phyloP scores from a whole-genome alignment of 2,797 vertebrate genomes.

The Denticeps clupeoides region DNA sequence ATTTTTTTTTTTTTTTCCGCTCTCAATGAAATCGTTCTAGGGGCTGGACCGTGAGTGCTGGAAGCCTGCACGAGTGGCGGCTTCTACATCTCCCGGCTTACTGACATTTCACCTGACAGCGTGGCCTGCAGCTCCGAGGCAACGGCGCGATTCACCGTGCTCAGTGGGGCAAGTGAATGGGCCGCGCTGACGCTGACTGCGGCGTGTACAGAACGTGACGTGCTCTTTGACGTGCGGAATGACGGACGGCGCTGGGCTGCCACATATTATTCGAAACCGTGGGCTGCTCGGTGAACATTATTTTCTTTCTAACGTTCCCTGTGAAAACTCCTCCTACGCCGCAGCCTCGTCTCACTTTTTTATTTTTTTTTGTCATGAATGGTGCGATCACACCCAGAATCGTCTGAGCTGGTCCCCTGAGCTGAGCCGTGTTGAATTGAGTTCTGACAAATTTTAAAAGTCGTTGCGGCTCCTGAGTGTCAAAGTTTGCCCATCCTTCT shows the following conservation, averaged over 20 bases:
- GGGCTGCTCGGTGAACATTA: too few species aligned
- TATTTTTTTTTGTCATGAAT: too few species aligned
- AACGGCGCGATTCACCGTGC: too few species aligned
- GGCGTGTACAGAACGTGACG: not conserved
- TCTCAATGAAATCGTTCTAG: slow-evolving; percentile 8
- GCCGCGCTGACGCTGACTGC: not conserved
- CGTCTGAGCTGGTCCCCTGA: not conserved
- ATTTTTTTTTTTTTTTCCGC: not conserved
- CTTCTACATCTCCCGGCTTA: slow-evolving; percentile 8
- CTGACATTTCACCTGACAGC: not conserved
- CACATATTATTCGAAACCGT: too few species aligned
- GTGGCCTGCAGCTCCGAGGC: too few species aligned
- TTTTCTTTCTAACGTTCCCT: too few species aligned
- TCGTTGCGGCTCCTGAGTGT: too few species aligned
- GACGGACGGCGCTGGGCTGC: not conserved
- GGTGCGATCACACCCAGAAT: not conserved
- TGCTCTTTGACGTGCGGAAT: not conserved
- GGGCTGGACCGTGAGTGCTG: not conserved
- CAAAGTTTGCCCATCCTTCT: too few species aligned
- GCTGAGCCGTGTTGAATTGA: not conserved
- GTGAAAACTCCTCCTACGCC: too few species aligned
- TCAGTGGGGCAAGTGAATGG: not conserved
- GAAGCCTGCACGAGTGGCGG: slow-evolving; percentile 3
- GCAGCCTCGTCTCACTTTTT: too few species aligned
- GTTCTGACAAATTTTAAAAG: too few species aligned